phyloP scores from a whole-genome alignment of 2,797 vertebrate species.

The Ispidina lecontei region DNA sequence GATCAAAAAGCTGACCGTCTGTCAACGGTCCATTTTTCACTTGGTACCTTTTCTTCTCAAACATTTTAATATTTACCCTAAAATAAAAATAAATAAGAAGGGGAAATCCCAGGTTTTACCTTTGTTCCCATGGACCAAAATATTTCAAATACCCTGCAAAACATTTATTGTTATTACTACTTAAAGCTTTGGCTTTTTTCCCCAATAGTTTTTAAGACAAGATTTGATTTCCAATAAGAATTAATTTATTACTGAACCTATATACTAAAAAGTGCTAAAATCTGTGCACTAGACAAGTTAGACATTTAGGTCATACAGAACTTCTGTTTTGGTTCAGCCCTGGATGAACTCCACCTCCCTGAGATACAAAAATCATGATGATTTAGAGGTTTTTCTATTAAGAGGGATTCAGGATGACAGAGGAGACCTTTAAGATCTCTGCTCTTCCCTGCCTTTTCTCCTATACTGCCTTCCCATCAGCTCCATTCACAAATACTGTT shows the following conservation, averaged over 20 bases:
- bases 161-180: background rate
- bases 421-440: background rate
- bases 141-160: background rate
- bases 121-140: background rate
- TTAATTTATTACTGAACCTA: background rate
- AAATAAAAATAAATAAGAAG: background rate
- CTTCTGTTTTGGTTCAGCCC: background rate
- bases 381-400: background rate
- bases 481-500: background rate
- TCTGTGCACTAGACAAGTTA: background rate
- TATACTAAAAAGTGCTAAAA: background rate
- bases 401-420: background rate
- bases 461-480: background rate
- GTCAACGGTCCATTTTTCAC: background rate
- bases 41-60: background rate
- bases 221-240: slow-evolving; percentile 13
- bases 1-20: background rate
- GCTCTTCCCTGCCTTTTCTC: background rate
- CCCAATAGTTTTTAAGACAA: slow-evolving; percentile 20
- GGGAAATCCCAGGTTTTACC: background rate
- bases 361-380: background rate
- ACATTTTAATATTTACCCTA: background rate
- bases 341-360: background rate
- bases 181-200: background rate
- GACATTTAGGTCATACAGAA: background rate